Evolutionary conservation across 2,888 invertebrate genomes (phyloP), one percentile per base, ranked within the genome.

Genomic region (Monopis laevigella): DNA sequence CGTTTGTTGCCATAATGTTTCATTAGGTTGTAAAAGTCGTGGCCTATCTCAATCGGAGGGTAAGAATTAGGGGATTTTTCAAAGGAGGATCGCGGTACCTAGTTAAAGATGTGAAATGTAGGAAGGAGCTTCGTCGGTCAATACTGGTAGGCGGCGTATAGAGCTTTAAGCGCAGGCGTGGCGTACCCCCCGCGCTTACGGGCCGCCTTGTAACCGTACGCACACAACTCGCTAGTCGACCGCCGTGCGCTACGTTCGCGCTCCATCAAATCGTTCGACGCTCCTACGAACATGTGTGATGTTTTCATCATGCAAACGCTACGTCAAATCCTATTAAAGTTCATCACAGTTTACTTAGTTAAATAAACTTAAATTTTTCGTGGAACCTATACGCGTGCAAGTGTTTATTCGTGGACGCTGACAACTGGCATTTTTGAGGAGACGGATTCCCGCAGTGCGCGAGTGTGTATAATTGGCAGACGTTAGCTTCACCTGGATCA

Each of bases 51-150:
- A 65, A 72, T 69, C 65, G 58, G 50, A 52, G 58, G 58, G 59
- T 60, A 63, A 58, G 60, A 69, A 71, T 75, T 71, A 71, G 66
- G 70, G 66, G 65, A 64, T 74, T 74, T 74, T 74, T 74, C 65
- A 68, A 75, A 72, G 74, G 67, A 68, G 69, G 67, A 68, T 69
- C 65, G 65, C 63, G 63, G 70, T 70, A 65, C 65, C 71, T 74
- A 70, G 77, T 74, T 78, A 80, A 77, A 75, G 77, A 78, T 71
- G 72, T 75, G 73, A 72, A 70, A 67, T 66, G 72, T 75, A 69
- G 71, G 68, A 73, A 74, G 72, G 72, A 77, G 78, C 77, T 75
- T 72, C 71, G 73, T 77, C 74, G 78, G 78, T 80, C 78, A 77
- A 80, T 80, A 80, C 77, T 71, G 71, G 65, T 6, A 73, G 75